Base-by-base conservation (phyloP, 1,140 invertebrate species). In the Trichonephila clavata region DNA sequence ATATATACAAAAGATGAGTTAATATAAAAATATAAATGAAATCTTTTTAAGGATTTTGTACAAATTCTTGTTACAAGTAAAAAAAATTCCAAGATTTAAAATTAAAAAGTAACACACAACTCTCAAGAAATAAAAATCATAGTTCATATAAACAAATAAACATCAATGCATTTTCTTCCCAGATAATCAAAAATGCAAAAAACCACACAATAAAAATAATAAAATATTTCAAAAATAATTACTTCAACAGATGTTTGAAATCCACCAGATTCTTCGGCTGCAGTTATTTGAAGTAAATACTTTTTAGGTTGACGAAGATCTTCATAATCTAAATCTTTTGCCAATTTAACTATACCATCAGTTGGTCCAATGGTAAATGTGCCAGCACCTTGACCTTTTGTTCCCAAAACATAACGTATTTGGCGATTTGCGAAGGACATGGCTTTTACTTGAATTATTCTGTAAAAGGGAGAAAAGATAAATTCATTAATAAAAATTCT, bases 241-340 rank as follows among this genome's bases (percentile, higher is more conserved):
- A 98, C 98, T 97, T 99, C 98, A 94, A 99, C 98, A 24, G 98
- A 98, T 32, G 98, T 99, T 20, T 98, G 99, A 96, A 99, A 99
- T 90, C 98, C 98, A 71, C 98, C 98, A 1, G 98, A 99, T 96
- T 99, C 98, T 96, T 99, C 98, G 8, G 98, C 99, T 20, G 98
- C 98, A 3, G 98, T 99, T 24, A 99, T 98, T 86, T 98, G 97
- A 57, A 99, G 96, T 16, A 98, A 98, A 95, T 99, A 99, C 94
- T 98, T 98, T 95, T 99, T 98, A 0, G 98, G 98, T 95, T 99
- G 98, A 61, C 98, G 96, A 83, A 99, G 96, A 96, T 99, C 98
- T 96, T 99, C 98, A 95, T 99, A 99, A 96, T 99, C 98, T 94
- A 99, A 96, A 96, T 99, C 98, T 95, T 99, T 99, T 6, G 98